These are phyloP conservation scores for Sceloporus tristichus DNA, from an alignment of 2,113 vertebrate species.

Conservation along the genomic window DNA sequence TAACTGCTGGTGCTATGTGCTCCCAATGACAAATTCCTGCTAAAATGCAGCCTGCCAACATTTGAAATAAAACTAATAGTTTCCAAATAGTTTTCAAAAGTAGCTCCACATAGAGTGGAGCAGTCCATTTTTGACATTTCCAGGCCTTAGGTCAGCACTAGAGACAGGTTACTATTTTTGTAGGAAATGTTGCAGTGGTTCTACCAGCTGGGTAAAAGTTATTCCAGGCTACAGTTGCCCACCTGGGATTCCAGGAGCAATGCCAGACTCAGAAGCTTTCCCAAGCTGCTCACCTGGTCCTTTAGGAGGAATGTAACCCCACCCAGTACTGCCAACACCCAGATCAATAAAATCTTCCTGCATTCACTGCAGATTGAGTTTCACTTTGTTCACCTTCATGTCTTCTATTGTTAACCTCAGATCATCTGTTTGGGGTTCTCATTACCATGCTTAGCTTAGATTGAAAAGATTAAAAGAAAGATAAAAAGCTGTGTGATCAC, in stretches of 20 bases:
- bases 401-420: neutral
- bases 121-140: too few species aligned
- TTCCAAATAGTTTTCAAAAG: neutral
- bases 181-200: neutral
- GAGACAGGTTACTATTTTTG: neutral
- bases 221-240: neutral
- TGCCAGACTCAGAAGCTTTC: neutral
- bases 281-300: neutral
- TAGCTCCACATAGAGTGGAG: too few species aligned
- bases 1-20: neutral
- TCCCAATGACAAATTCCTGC: neutral
- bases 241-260: neutral
- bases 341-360: neutral
- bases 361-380: neutral
- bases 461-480: neutral
- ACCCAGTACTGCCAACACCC: neutral
- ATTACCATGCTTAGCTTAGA: neutral
- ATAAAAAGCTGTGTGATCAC: neutral
- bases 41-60: too few species aligned
- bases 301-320: neutral
- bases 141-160: neutral
- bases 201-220: neutral
- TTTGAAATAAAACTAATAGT: neutral
- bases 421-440: neutral
- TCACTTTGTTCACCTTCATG: neutral